Base-by-base conservation (phyloP, 1,140 invertebrate species). In the Ruditapes philippinarum region DNA sequence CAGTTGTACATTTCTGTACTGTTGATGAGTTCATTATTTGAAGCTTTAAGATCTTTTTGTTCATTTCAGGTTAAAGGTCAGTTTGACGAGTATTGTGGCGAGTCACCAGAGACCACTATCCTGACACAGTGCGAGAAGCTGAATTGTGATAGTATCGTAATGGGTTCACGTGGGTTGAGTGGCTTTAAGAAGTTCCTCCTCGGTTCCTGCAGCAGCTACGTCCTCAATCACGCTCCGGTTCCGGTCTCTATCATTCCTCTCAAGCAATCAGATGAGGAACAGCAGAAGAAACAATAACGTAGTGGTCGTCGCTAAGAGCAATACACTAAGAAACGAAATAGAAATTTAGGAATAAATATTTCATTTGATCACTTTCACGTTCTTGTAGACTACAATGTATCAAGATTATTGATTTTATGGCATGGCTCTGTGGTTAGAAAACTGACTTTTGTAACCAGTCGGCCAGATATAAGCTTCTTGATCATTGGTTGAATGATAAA, bases 141-240 rank as follows among this genome's bases (percentile, higher is more conserved):
- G 19, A 49, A 49, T 3, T 51, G 22, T 42, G 70, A 62, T 42
- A 11, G 70, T 14, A 83, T 92, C 14, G 65, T 92, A 0, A 91
- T 89, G 74, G 89, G 91, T 1, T 91, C 86, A 28, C 76, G 91
- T 28, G 91, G 91, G 19, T 42, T 89, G 9, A 79, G 90, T 4
- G 42, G 25, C 3, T 14, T 91, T 1, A 86, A 89, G 49, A 74
- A 88, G 54, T 42, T 91, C 7, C 22, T 92, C 36, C 40, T 90
- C 3, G 91, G 91, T 1, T 89, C 86, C 51, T 83, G 89, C 19
- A 92, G 91, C 74, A 89, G 88, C 25, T 92, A 83, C 49, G 86
- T 92, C 17, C 36, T 92, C 19, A 87, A 92, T 38, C 73, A 92
- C 68, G 38, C 86, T 22, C 22, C 36, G 22, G 79, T 89, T 31